These are phyloP conservation scores for Ormyrus rosae DNA, from an alignment of 2,888 invertebrate genomes.

Conservation along the genomic window DNA sequence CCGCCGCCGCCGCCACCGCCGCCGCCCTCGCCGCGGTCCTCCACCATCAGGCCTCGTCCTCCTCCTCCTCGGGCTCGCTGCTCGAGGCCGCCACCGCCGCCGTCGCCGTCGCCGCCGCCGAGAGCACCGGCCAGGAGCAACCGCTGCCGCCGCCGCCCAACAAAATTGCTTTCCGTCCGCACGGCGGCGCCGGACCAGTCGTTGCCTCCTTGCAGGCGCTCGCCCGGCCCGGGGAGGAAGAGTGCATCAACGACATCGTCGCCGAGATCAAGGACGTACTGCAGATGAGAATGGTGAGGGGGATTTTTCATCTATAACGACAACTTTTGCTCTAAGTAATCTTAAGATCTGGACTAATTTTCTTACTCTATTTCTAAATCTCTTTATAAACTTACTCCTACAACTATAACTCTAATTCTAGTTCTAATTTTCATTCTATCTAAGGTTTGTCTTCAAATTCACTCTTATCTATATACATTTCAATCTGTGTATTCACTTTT, in stretches of 20 bases:
- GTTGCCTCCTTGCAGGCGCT: constrained; percentile 12
- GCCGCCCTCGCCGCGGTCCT: not conserved
- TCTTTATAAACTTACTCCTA: too few relatives aligned
- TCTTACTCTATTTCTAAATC: too few relatives aligned
- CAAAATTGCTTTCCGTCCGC: constrained; percentile 64
- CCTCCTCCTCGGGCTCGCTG: constrained; percentile 28
- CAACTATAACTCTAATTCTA: not conserved
- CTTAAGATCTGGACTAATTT: too few relatives aligned
- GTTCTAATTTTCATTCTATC: not conserved
- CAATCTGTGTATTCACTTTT: too few relatives aligned
- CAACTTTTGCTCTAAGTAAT: not conserved
- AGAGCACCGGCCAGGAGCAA: constrained; percentile 58
- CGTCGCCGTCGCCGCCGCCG: too few relatives aligned
- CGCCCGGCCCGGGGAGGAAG: constrained; percentile 79
- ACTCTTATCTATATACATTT: constrained; percentile 19
- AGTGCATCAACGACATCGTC: constrained; percentile 88
- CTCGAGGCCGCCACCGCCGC: not conserved
- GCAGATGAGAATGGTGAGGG: constrained; percentile 78
- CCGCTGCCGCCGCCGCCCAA: constrained; percentile 68
- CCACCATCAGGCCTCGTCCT: constrained; percentile 14
- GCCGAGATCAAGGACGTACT: constrained; percentile 89
- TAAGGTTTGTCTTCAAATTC: not conserved
- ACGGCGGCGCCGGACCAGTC: constrained; percentile 7
- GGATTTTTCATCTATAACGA: not conserved
- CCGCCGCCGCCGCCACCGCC: not conserved